These are phyloP conservation scores for Drosophila fulvimacula DNA, from an alignment of 2,888 invertebrate genomes.

Conservation along the genomic window DNA sequence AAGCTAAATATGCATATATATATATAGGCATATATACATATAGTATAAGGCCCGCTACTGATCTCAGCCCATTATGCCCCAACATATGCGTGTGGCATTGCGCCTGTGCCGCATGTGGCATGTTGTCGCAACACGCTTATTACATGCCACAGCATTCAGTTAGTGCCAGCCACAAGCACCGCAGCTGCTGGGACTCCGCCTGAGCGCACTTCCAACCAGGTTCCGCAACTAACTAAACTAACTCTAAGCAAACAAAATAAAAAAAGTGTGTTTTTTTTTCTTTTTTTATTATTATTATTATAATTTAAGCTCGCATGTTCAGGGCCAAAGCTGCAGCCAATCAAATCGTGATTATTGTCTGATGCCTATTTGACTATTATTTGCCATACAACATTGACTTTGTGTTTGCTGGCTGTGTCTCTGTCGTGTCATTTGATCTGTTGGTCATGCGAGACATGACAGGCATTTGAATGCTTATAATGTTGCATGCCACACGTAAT, in stretches of 20 bases:
- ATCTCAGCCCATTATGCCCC: background rate
- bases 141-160: conserved; percentile 14
- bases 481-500: conserved; percentile 58
- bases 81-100: conserved; percentile 14
- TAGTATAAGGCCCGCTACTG: background rate
- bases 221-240: background rate
- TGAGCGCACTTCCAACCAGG: background rate
- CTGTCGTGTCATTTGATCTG: conserved; percentile 51
- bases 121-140: conserved; percentile 36
- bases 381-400: background rate
- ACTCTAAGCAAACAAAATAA: no score
- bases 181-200: background rate
- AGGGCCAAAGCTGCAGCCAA: conserved; percentile 6
- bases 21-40: no score
- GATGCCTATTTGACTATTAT: conserved; percentile 12
- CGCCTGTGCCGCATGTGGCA: conserved; percentile 48
- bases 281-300: background rate
- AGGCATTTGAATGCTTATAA: conserved; percentile 38
- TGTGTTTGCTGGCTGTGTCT: conserved; percentile 19
- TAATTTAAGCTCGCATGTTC: background rate
- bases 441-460: conserved; percentile 44
- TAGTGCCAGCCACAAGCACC: conserved; percentile 12
- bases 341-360: conserved; percentile 14
- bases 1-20: background rate
- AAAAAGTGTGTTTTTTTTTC: no score